phyloP scores from a whole-genome alignment of 2,888 invertebrate genomes.

The Trypoxylon attenuatum region DNA sequence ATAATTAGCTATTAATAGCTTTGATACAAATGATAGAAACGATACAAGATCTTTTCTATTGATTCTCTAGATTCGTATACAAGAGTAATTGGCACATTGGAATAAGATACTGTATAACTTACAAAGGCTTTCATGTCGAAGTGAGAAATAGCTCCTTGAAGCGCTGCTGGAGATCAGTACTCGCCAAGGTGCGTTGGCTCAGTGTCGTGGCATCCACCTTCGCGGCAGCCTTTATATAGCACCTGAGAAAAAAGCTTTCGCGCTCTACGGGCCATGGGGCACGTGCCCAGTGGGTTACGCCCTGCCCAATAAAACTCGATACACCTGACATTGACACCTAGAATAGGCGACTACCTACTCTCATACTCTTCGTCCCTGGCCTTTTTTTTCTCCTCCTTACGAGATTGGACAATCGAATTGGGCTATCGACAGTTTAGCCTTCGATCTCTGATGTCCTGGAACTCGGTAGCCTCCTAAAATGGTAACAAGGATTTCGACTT shows the following conservation, averaged over 20 bases:
- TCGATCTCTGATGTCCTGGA: too few relatives aligned
- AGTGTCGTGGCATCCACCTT: conserved; percentile 44
- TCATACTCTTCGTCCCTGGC: not conserved
- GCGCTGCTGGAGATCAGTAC: conserved; percentile 64
- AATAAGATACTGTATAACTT: too few relatives aligned
- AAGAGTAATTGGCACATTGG: too few relatives aligned
- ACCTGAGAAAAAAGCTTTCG: conserved; percentile 45
- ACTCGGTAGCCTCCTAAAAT: too few relatives aligned
- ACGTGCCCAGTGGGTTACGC: conserved; percentile 46
- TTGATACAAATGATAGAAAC: too few relatives aligned
- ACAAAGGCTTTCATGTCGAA: conserved; percentile 60
- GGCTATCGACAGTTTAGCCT: too few relatives aligned
- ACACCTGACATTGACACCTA: conserved; percentile 61
- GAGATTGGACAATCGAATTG: not conserved
- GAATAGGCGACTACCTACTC: conserved; percentile 32
- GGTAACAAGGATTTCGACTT: too few relatives aligned
- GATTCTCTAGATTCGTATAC: too few relatives aligned
- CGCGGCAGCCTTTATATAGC: conserved; percentile 58
- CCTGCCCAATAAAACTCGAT: conserved; percentile 57
- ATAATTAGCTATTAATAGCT: too few relatives aligned
- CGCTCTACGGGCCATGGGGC: conserved; percentile 25
- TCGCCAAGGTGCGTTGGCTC: conserved; percentile 61
- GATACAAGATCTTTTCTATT: too few relatives aligned
- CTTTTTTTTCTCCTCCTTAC: not conserved
- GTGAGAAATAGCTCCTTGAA: conserved; percentile 44